A percentile compares a stretch with the other conserved stretches of the same genome.
These are phyloP conservation scores for Magallana ariakensis DNA, from an alignment of 1,140 invertebrate species.

Conservation along the genomic window DNA sequence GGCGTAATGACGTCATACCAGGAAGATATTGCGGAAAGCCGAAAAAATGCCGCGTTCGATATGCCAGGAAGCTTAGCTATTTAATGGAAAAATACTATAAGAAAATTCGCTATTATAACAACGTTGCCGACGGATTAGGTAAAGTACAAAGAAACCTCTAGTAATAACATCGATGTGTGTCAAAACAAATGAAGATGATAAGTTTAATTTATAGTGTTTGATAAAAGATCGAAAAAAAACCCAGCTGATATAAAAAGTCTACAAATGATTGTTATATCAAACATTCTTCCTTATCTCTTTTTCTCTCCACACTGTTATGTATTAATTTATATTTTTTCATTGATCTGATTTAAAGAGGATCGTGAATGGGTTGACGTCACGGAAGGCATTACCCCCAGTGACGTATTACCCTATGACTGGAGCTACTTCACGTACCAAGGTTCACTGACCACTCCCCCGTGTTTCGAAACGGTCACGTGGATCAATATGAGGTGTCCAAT, in stretches of 20 bases:
- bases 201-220: no score
- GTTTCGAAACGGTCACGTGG: constrained; percentile 69
- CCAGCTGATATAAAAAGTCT: no score
- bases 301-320: no score
- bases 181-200: no score
- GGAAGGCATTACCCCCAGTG: constrained; percentile 20
- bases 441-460: constrained; percentile 73
- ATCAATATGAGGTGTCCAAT: constrained; percentile 83
- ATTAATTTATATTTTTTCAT: no score
- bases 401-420: constrained; percentile 33
- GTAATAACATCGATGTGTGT: no score
- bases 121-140: background rate
- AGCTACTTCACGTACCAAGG: constrained; percentile 70
- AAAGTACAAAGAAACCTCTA: no score
- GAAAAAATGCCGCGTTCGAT: background rate
- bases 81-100: constrained; percentile 23
- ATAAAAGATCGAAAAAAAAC: no score
- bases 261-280: no score
- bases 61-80: constrained; percentile 21
- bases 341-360: no score
- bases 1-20: constrained; percentile 15
- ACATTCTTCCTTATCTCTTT: no score
- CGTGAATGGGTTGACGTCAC: background rate
- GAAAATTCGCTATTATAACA: background rate
- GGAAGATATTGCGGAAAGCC: constrained; percentile 16